A percentile compares a stretch with the other conserved stretches of the same genome.
Conservation (phyloP, 92 coral and sea anemone species). For the Anthopleura xanthogrammica region DNA sequence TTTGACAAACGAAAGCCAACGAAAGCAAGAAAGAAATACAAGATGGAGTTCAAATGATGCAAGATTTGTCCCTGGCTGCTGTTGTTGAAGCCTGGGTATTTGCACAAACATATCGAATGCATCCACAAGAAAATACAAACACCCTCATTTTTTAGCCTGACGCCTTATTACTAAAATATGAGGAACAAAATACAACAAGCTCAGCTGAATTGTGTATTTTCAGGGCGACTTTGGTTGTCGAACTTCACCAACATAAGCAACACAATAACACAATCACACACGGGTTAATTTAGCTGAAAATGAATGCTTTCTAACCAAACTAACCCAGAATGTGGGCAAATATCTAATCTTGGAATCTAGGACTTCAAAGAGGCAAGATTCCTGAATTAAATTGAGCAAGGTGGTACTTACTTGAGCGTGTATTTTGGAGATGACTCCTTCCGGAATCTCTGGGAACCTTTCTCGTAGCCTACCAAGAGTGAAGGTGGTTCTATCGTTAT, state of each 20-base stretch:
- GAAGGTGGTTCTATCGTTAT: conserved; percentile 48
- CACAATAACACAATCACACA: not conserved
- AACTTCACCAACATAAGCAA: not conserved
- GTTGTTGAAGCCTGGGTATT: not conserved
- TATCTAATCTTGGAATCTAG: not conserved
- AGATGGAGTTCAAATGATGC: not conserved
- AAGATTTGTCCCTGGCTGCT: not conserved
- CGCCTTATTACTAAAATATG: not conserved
- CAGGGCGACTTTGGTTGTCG: not conserved
- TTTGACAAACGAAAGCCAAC: not conserved
- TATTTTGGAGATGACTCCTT: conserved; percentile 52
- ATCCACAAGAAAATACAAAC: not conserved
- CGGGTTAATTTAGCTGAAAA: not conserved
- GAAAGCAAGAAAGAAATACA: not conserved
- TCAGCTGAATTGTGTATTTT: conserved; percentile 15
- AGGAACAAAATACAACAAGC: conserved; percentile 13
- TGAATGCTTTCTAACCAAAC: not conserved
- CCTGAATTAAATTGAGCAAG: not conserved
- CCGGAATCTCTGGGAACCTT: conserved; percentile 76
- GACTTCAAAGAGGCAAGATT: not conserved
- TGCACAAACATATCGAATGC: not conserved
- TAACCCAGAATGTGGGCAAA: not conserved
- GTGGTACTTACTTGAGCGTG: conserved; percentile 51
- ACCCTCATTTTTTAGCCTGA: not conserved
- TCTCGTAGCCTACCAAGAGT: conserved; percentile 41